A percentile compares a stretch with the other conserved stretches of the same genome.
Evolutionary conservation across 1,140 invertebrate species (phyloP).

Genomic region (Macrotrachela quadricornifera): DNA sequence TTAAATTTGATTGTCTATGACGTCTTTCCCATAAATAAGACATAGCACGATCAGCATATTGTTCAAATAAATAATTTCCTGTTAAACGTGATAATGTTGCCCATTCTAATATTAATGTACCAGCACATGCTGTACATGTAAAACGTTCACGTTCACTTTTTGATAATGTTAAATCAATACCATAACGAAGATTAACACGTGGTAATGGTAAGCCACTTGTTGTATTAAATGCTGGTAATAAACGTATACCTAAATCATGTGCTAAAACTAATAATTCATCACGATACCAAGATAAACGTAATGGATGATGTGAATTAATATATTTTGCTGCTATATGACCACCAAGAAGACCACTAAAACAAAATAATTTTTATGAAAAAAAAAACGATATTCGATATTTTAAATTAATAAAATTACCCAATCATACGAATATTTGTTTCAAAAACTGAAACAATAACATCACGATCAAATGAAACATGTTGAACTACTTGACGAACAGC

Average conservation of each 20-base stretch:
- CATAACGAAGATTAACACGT: constrained; percentile 37
- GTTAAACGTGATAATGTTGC: constrained; percentile 75
- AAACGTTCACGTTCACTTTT: constrained; percentile 33
- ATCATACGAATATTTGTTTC: constrained; percentile 91
- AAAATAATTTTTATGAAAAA: too few relatives aligned
- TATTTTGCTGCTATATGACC: constrained; percentile 71
- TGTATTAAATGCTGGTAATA: constrained; percentile 89
- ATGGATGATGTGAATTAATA: constrained; percentile 45
- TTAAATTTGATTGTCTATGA: constrained; percentile 47
- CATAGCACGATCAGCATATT: constrained; percentile 83
- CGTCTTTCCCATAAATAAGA: constrained; percentile 81
- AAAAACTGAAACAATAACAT: constrained; percentile 88
- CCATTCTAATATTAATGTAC: constrained; percentile 90
- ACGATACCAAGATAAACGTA: constrained; percentile 66
- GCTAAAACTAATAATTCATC: constrained; percentile 70
- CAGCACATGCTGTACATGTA: constrained; percentile 91
- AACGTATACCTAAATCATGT: constrained; percentile 65
- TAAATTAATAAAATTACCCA: constrained; percentile 18
- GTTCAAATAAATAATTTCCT: constrained; percentile 53
- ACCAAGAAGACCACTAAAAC: constrained; percentile 50
- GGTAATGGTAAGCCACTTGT: constrained; percentile 89
- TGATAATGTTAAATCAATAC: constrained; percentile 1
- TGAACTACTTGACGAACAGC: constrained; percentile 59
- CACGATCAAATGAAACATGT: constrained; percentile 62
- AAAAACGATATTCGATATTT: too few relatives aligned